phyloP scores from a whole-genome alignment of 2,797 vertebrate species.

The Chromis chromis region DNA sequence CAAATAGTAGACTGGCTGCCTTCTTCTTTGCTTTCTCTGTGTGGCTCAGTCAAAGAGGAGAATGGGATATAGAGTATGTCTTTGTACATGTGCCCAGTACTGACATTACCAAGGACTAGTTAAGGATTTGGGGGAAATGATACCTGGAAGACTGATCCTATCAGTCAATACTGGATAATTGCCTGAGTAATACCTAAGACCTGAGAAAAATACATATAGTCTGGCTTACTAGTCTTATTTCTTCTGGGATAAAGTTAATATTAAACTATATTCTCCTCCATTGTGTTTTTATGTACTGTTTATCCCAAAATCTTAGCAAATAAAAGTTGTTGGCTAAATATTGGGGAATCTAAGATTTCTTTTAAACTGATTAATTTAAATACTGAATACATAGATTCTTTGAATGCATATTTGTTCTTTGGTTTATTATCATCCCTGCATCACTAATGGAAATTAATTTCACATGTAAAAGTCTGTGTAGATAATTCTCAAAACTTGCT shows the following conservation, averaged over 20 bases:
- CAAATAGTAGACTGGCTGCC: conserved; percentile 9
- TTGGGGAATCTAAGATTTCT: not conserved
- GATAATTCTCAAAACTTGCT: not conserved
- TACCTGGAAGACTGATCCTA: conserved; percentile 18
- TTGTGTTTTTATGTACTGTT: not conserved
- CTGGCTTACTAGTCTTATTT: not conserved
- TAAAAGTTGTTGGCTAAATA: too few species aligned
- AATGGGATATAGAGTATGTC: conserved; percentile 19
- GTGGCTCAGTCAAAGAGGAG: conserved; percentile 27
- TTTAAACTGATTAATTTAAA: not conserved
- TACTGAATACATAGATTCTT: not conserved
- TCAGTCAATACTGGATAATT: conserved; percentile 3
- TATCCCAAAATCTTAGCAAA: not conserved
- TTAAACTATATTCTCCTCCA: too few species aligned
- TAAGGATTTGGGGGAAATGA: conserved; percentile 39
- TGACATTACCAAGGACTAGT: conserved; percentile 41
- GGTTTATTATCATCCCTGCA: not conserved
- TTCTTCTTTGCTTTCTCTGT: conserved; percentile 14
- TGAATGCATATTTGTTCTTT: not conserved
- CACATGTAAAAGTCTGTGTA: not conserved
- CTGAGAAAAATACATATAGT: not conserved
- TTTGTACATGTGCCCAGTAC: conserved; percentile 32
- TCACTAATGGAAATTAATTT: not conserved
- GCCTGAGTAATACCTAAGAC: conserved; percentile 4
- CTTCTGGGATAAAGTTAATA: too few species aligned